A percentile compares a stretch with the other conserved stretches of the same genome.
Conservation (phyloP, 2,113 vertebrate genomes). For the Aptenodytes patagonicus region DNA sequence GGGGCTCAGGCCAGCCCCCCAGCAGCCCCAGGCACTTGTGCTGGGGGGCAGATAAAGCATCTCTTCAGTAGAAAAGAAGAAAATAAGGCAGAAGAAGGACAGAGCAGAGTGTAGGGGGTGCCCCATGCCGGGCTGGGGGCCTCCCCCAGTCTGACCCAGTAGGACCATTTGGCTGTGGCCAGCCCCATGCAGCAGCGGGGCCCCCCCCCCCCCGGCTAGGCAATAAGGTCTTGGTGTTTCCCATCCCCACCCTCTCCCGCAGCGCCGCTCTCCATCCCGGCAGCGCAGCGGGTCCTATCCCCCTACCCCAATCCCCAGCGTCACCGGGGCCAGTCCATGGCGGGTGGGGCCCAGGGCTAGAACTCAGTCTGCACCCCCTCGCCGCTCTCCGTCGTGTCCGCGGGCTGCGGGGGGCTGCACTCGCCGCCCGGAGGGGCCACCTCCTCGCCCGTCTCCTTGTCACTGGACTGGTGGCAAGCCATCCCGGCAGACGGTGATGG, state of each 20-base stretch:
- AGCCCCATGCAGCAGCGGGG: background rate
- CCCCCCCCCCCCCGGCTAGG: background rate
- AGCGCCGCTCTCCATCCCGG: background rate
- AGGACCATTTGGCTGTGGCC: background rate
- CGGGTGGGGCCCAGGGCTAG: background rate
- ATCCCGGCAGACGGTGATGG: background rate
- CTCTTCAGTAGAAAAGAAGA: constrained; percentile 34
- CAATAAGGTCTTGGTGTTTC: background rate
- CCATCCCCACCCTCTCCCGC: background rate
- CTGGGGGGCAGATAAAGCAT: background rate
- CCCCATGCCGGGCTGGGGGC: background rate
- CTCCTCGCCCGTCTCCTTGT: constrained; percentile 65
- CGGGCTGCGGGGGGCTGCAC: constrained; percentile 1
- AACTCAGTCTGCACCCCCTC: constrained; percentile 76
- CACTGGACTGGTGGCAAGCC: constrained; percentile 47
- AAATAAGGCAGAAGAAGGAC: constrained; percentile 39
- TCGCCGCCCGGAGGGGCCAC: background rate
- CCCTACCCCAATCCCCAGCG: background rate
- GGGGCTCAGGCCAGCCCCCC: background rate
- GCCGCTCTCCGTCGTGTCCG: constrained; percentile 32
- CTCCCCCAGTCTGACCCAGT: background rate
- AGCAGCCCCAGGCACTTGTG: background rate
- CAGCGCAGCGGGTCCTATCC: background rate
- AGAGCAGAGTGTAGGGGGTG: constrained; percentile 20
- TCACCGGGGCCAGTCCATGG: background rate